Percentiles rank a stretch among this genome's conserved stretches.
These are phyloP conservation scores for Malacosoma neustria DNA, from an alignment of 2,888 invertebrate species.

Conservation along the genomic window DNA sequence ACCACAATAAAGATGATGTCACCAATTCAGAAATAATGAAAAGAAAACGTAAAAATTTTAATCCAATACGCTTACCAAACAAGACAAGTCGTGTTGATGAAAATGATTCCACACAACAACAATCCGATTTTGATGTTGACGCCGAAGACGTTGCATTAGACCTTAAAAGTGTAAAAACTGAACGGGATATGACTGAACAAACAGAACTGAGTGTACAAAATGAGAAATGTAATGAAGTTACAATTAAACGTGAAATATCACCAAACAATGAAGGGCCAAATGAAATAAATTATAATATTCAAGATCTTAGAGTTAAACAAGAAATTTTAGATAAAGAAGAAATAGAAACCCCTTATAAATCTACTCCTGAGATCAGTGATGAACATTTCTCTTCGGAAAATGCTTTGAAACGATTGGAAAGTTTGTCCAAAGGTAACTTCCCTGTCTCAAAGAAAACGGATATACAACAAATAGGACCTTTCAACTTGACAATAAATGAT, in stretches of 20 bases:
- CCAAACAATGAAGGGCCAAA: slow-evolving; percentile 39
- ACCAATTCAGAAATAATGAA: slow-evolving; percentile 78
- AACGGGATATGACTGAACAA: slow-evolving; percentile 20
- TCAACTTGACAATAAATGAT: slow-evolving; percentile 52
- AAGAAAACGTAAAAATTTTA: slow-evolving; percentile 90
- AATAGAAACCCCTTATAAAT: slow-evolving; percentile 26
- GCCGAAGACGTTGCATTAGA: slow-evolving; percentile 42
- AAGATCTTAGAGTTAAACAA: slow-evolving; percentile 55
- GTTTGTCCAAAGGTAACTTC: slow-evolving; percentile 85
- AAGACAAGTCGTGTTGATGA: slow-evolving; percentile 30
- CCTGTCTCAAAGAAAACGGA: slow-evolving; percentile 56
- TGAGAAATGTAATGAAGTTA: slow-evolving; percentile 25
- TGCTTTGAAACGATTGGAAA: slow-evolving; percentile 85
- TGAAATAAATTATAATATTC: slow-evolving; percentile 33
- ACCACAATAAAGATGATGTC: slow-evolving; percentile 63
- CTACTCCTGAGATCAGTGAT: slow-evolving; percentile 18
- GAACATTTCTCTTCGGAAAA: slow-evolving; percentile 73
- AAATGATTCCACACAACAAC: slow-evolving; percentile 24
- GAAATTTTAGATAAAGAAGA: slow-evolving; percentile 49
- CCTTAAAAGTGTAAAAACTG: slow-evolving; percentile 52
- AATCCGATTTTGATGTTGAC: slow-evolving; percentile 28
- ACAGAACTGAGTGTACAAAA: slow-evolving; percentile 6
- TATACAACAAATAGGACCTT: slow-evolving; percentile 36
- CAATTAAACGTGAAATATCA: slow-evolving; percentile 42
- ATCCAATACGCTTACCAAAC: slow-evolving; percentile 87